Conservation (phyloP, 2,113 vertebrate species). For the Paramisgurnus dabryanus region DNA sequence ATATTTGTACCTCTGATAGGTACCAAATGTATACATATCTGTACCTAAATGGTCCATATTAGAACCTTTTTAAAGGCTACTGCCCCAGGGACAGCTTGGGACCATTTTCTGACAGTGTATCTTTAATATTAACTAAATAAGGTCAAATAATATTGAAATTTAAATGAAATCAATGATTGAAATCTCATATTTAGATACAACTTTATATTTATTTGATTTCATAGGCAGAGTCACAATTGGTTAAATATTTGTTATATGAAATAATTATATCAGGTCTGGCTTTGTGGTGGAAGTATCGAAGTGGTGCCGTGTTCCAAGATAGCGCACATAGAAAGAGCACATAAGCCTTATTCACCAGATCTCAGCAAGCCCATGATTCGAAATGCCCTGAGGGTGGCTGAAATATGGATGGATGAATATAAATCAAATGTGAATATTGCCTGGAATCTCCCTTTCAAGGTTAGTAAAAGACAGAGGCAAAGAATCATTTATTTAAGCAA, state of each 20-base stretch:
- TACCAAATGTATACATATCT: no score
- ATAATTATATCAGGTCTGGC: constrained; percentile 72
- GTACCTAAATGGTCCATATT: no score
- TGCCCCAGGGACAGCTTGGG: no score
- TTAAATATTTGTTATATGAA: not conserved
- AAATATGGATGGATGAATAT: constrained; percentile 82
- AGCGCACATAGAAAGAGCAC: constrained; percentile 74
- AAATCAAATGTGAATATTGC: constrained; percentile 76
- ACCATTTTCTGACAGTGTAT: no score
- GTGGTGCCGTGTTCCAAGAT: constrained; percentile 79
- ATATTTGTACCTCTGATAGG: no score
- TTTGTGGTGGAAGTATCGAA: constrained; percentile 80
- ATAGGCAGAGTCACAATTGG: not conserved
- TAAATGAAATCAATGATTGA: no score
- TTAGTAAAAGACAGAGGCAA: constrained; percentile 42
- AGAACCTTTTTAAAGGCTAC: no score
- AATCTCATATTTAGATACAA: no score
- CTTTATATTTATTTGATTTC: no score
- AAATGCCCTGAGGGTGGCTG: constrained; percentile 75
- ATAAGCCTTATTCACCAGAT: constrained; percentile 75
- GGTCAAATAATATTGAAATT: no score
- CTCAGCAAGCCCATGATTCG: constrained; percentile 58
- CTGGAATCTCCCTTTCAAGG: constrained; percentile 76
- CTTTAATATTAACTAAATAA: no score
- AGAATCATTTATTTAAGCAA: not conserved